phyloP scores from a whole-genome alignment of 2,113 vertebrate species.

The Leucopternis melanops region DNA sequence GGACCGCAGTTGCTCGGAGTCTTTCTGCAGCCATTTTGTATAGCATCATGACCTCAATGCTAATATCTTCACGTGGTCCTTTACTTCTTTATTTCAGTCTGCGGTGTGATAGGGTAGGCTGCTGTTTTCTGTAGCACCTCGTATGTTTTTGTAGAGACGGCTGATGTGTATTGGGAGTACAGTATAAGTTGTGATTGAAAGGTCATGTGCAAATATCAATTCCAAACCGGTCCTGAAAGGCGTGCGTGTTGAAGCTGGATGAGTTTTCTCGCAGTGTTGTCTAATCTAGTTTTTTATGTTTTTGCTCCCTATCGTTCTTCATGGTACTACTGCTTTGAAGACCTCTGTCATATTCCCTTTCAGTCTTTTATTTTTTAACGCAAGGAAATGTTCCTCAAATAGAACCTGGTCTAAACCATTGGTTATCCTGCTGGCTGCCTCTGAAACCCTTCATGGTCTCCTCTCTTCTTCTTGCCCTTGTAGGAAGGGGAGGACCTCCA shows the following conservation, averaged over 20 bases:
- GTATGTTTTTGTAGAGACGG: accelerated
- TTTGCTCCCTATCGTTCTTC: neutral
- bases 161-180: accelerated
- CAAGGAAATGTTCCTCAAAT: accelerated
- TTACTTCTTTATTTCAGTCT: accelerated
- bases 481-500: accelerated
- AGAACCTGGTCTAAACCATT: neutral
- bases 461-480: accelerated
- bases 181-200: accelerated
- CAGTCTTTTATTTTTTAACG: neutral
- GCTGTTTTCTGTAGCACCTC: accelerated
- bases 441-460: accelerated
- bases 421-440: neutral
- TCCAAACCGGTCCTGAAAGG: accelerated
- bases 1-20: accelerated
- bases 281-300: accelerated
- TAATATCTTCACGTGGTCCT: accelerated
- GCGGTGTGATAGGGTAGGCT: accelerated
- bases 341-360: accelerated
- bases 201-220: accelerated
- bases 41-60: accelerated
- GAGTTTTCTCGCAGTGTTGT: accelerated
- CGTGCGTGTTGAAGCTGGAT: accelerated
- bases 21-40: accelerated
- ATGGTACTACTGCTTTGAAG: neutral